Evolutionary conservation across 2,888 invertebrate genomes (phyloP), one percentile per base, ranked within the genome.

Genomic region (Xylota sylvarum): DNA sequence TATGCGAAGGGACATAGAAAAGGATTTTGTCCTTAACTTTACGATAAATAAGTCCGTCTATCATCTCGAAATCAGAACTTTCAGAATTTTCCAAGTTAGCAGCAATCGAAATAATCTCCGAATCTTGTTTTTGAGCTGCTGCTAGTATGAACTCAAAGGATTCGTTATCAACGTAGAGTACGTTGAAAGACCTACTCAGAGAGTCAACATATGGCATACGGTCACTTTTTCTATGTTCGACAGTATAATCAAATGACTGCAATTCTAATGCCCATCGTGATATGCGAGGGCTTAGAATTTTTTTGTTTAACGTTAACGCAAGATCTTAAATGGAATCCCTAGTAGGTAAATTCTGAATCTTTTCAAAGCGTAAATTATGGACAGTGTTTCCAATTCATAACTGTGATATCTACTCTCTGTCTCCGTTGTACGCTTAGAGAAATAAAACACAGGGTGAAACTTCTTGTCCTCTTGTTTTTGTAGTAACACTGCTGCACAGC

Each of bases 191-290:
- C 17, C 89, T 62, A 48, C 90, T 90, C 14, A 90, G 64, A 5
- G 90, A 89, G 74, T 90, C 89, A 0, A 89, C 90, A 84, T 90
- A 90, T 17, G 37, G 30, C 91, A 90, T 91, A 52, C 70, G 79
- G n/a, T 55, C 52, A 5, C 56, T 77, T 23, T 78, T 30, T 17
- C 88, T 46, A 81, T 89, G 88, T 60, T 88, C 87, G n/a, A 89
- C 73, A 23, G 23, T 2, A 23, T 23, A 12, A 12, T 27, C 65
- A 35, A 69, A 89, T 14, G 74, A 74, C 55, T 88, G 72, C 0
- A 89, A 23, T 58, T 88, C 72, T 30, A 88, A 56, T 2, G 83
- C 86, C 88, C 88, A 88, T 2, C 78, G 46, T 0, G 84, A 46
- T 30, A 73, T 89, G 4, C 84, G 87, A 77, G 65, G 88, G 58